Conservation (phyloP, 2,113 vertebrate species). For the Blennius ocellaris region DNA sequence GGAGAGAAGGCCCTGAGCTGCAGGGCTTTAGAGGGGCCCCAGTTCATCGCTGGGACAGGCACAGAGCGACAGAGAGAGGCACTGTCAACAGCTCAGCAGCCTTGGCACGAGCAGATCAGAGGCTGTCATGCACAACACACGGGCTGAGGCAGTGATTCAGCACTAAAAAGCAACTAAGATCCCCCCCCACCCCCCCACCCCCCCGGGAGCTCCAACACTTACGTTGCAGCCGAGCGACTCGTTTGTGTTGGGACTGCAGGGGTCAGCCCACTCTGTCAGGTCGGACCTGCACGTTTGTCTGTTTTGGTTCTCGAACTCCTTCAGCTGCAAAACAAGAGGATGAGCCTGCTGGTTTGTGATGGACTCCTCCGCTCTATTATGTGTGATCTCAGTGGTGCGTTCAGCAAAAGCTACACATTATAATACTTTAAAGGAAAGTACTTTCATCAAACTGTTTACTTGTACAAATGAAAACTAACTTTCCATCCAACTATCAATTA, state of each 20-base stretch:
- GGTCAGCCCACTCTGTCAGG: conserved; percentile 85
- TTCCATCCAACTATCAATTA: no score
- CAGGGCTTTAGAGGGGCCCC: conserved; percentile 68
- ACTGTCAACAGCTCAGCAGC: conserved; percentile 61
- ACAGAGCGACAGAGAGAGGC: conserved; percentile 36
- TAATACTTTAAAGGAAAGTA: neutral
- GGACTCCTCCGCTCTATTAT: neutral
- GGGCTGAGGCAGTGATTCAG: conserved; percentile 40
- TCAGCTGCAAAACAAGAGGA: conserved; percentile 84
- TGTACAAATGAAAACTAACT: no score
- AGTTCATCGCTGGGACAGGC: conserved; percentile 67
- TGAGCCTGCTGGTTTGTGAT: neutral
- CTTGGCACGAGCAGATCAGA: conserved; percentile 46
- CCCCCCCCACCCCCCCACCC: neutral
- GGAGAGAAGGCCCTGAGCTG: conserved; percentile 72
- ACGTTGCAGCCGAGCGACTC: conserved; percentile 90
- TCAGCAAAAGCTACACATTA: neutral
- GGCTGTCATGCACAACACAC: conserved; percentile 24
- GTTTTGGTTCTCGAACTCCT: conserved; percentile 94
- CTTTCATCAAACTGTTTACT: no score
- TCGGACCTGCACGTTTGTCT: conserved; percentile 83
- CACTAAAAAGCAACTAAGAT: conserved; percentile 32
- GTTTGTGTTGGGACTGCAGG: conserved; percentile 82
- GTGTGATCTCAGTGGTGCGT: neutral
- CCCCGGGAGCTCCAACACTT: conserved; percentile 70